These are phyloP conservation scores for Coturnix japonica DNA, from an alignment of 2,113 vertebrate genomes.

Conservation along the genomic window DNA sequence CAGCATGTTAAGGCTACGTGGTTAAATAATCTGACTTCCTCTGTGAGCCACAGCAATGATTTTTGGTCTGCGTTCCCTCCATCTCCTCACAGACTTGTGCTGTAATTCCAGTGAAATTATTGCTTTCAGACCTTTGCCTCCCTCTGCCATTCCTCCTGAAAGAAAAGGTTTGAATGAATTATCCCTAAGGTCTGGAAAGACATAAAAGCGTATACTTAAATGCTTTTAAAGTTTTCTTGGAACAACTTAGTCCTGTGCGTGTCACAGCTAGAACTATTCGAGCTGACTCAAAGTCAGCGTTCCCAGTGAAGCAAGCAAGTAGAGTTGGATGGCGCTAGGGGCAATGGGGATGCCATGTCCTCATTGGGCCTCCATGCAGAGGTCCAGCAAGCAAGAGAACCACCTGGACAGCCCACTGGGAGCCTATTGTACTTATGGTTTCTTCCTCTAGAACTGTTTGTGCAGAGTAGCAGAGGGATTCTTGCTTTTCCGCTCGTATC, in stretches of 20 bases:
- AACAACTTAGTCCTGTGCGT: background rate
- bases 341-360: fast-evolving
- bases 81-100: background rate
- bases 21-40: background rate
- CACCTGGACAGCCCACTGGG: too few species aligned
- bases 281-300: background rate
- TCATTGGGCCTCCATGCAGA: fast-evolving
- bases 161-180: background rate
- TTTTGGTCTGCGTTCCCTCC: background rate
- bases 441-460: background rate
- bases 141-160: background rate
- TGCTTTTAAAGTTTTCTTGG: background rate
- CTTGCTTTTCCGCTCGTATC: background rate
- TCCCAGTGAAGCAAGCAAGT: background rate
- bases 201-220: background rate
- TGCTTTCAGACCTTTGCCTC: background rate
- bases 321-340: fast-evolving
- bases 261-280: background rate
- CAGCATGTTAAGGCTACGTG: background rate
- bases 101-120: background rate
- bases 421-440: background rate
- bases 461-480: background rate
- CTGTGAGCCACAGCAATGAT: background rate
- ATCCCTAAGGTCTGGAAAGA: background rate
- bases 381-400: background rate